Conservation (phyloP, 2,797 vertebrate genomes). For the Eptatretus atami region DNA sequence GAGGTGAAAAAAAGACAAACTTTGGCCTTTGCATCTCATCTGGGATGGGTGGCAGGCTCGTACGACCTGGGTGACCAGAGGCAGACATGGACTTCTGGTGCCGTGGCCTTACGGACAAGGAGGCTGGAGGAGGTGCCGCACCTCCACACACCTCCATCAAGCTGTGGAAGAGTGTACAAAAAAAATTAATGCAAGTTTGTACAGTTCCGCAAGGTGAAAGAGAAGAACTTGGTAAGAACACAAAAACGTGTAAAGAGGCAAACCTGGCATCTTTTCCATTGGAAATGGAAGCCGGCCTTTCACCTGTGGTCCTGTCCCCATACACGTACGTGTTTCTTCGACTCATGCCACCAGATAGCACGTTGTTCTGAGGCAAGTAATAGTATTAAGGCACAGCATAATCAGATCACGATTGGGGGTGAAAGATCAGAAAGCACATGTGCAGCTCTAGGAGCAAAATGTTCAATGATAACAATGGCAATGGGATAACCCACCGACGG, state of each 20-base stretch:
- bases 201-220: no score
- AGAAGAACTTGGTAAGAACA: no score
- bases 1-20: no score
- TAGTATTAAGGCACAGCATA: no score
- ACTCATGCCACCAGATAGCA: constrained; percentile 56
- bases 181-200: not conserved
- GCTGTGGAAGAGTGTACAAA: not conserved
- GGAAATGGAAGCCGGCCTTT: constrained; percentile 43
- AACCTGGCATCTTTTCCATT: constrained; percentile 83
- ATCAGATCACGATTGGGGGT: constrained; percentile 5
- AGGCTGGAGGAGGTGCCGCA: constrained; percentile 26
- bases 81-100: constrained; percentile 96
- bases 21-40: not conserved
- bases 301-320: constrained; percentile 37
- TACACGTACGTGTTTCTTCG: constrained; percentile 66
- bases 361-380: constrained; percentile 27
- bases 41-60: constrained; percentile 72
- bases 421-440: not conserved
- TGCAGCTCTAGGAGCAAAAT: not conserved
- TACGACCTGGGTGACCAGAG: constrained; percentile 70
- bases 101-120: constrained; percentile 41
- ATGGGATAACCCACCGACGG: constrained; percentile 24
- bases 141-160: constrained; percentile 14
- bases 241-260: not conserved
- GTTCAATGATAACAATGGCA: not conserved